Base-by-base conservation (phyloP, 2,888 invertebrate genomes). In the Tanypteryx hageni region DNA sequence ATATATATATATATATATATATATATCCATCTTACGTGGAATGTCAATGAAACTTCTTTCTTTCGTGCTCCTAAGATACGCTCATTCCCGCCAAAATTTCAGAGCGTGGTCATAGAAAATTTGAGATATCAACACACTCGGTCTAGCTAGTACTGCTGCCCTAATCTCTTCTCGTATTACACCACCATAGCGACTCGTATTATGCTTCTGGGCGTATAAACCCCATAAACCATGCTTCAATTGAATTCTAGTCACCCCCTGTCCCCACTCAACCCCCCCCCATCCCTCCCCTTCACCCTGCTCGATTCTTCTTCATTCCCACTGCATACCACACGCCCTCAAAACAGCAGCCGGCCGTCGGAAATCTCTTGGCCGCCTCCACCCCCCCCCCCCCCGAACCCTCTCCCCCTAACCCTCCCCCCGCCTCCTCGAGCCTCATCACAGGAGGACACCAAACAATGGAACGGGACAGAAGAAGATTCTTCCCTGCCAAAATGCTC, bases 401-500 rank as follows among this genome's bases (percentile, higher is more conserved):
- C 83, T n/a, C 18, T 11, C 18, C 18, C 18, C 31, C 0, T 13
- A n/a, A 0, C 83, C 44, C 83, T n/a, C 18, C 64, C 18, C 18
- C 16, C 8, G 4, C 7, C 61, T 59, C 61, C 16, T 14, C 86
- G 56, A 56, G 18, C 31, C 86, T 86, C 86, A 59, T 86, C 86
- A 86, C 64, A 44, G 56, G 83, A 83, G 57, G 56, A 83, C 83
- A 44, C n/a, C 89, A 89, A 44, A 89, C 89, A 89, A 89, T 64
- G 64, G 64, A 44, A 83, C 57, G 56, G 83, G 83, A 57, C 11
- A 89, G 89, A 89, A 68, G 89, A 89, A 89, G 89, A 89, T 89
- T 89, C 89, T 27, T 59, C 83, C 83, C 89, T 89, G 89, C 89
- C 89, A 89, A 89, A 89, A 59, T 61, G 61, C 85, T 86, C 56